Evolutionary conservation across 2,113 vertebrate species (phyloP), one percentile per base, ranked within the genome.

Genomic region (Notothenia coriiceps): DNA sequence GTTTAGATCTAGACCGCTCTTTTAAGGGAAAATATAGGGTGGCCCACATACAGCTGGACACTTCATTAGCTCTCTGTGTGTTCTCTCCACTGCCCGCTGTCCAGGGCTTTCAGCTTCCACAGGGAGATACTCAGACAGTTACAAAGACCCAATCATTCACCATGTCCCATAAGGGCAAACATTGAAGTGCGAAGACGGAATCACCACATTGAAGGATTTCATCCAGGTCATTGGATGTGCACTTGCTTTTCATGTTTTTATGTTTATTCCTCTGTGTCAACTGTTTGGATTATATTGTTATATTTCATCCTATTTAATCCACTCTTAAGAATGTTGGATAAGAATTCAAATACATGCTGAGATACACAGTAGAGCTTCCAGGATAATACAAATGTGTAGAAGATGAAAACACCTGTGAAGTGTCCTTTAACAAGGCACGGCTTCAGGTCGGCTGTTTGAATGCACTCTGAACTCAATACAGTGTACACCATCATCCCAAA

Each of bases 91-190:
- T 40, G 25, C 6, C 18, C 6, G 46, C 29, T 74, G 13, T 60
- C 14, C 12, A 72, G 49, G 33, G 25, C 46, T 4, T 17, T 51
- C 54, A 29, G 33, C 57, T 55, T 25, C 69, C 67, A 22, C 10
- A 4, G 40, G 22, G 14, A 61, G 13, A 65, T 49, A 77, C 33
- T 44, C 33, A 60, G 46, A 60, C 43, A 61, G 54, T 47, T 40
- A 64, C 52, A 79, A 70, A 80, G 56, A 49, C 55, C 11, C 43
- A 12, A 84, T 71, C 63, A 54, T 70, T 69, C 51, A 56, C 59
- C 44, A n/a, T 54, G 51, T 69, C 2, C n/a, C 40, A 18, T 77
- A 25, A 33, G 50, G 6, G 33, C 13, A 35, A 65, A 59, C 46
- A 35, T 20, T 6, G 52, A 5, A 29, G 62, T 68, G 33, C 55